These are phyloP conservation scores for Colostygia pectinataria DNA, from an alignment of 2,888 invertebrate species.

Conservation along the genomic window DNA sequence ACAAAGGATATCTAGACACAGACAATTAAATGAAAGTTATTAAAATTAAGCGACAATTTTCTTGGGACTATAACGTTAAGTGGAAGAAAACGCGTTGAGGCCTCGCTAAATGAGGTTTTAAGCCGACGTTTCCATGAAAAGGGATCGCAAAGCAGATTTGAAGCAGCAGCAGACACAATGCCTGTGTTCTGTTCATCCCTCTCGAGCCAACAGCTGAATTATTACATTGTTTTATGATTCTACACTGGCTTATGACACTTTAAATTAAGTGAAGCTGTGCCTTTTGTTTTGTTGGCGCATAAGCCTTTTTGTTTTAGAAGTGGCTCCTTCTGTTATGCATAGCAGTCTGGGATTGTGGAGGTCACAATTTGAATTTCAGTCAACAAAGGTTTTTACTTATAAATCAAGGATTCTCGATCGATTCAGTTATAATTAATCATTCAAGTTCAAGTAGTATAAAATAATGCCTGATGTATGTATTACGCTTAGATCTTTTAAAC, in stretches of 20 bases:
- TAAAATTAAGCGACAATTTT: conserved; percentile 79
- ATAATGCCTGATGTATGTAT: too few relatives aligned
- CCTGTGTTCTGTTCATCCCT: conserved; percentile 56
- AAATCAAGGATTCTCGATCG: conserved; percentile 6
- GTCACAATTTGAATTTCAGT: conserved; percentile 13
- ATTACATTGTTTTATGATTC: conserved; percentile 73
- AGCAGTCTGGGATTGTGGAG: conserved; percentile 4
- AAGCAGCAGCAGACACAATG: conserved; percentile 67
- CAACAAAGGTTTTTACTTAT: not conserved
- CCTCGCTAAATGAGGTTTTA: conserved; percentile 77
- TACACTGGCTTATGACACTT: conserved; percentile 63
- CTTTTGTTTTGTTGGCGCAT: conserved; percentile 47
- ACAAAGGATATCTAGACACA: conserved; percentile 35
- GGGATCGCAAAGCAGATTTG: conserved; percentile 75
- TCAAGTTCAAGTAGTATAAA: too few relatives aligned
- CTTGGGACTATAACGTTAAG: conserved; percentile 69
- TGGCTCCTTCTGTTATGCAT: conserved; percentile 25
- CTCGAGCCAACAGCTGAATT: conserved; percentile 54
- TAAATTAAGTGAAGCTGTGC: conserved; percentile 60
- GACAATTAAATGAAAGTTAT: conserved; percentile 72
- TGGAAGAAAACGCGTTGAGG: conserved; percentile 67
- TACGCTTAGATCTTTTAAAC: too few relatives aligned
- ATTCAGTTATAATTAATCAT: not conserved
- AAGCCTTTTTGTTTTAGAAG: conserved; percentile 35
- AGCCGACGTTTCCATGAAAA: conserved; percentile 69